A percentile compares a stretch with the other conserved stretches of the same genome.
These are phyloP conservation scores for Zootermopsis nevadensis DNA, from an alignment of 2,888 invertebrate genomes.

Conservation along the genomic window DNA sequence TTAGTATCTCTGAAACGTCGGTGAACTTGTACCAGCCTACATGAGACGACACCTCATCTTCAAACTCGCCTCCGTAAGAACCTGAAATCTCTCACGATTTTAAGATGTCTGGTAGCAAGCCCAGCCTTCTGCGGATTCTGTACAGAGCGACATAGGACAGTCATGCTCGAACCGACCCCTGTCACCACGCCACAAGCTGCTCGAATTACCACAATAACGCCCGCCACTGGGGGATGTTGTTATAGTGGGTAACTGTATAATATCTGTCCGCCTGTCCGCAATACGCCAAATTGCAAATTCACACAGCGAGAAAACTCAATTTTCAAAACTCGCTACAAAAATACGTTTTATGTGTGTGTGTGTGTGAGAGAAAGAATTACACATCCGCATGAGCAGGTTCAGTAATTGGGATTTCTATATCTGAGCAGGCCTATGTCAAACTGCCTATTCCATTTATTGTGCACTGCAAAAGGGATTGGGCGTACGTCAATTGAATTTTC, in stretches of 20 bases:
- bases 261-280: slow-evolving; percentile 39
- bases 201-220: slow-evolving; percentile 28
- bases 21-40: too few species aligned
- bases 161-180: not conserved
- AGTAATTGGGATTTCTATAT: slow-evolving; percentile 32
- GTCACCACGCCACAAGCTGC: slow-evolving; percentile 1
- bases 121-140: too few species aligned
- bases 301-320: slow-evolving; percentile 48
- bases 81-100: too few species aligned
- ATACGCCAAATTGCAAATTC: slow-evolving; percentile 38
- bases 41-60: too few species aligned
- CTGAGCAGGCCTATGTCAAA: slow-evolving; percentile 30
- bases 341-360: not conserved
- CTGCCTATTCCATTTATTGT: slow-evolving; percentile 27
- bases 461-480: not conserved
- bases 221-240: slow-evolving; percentile 30
- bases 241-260: slow-evolving; percentile 33
- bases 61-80: too few species aligned
- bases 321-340: slow-evolving; percentile 44
- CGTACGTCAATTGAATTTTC: slow-evolving; percentile 34
- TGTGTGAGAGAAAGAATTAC: slow-evolving; percentile 26
- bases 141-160: not conserved
- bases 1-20: too few species aligned
- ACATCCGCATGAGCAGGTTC: slow-evolving; percentile 30
- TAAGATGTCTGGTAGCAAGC: too few species aligned